phyloP scores from a whole-genome alignment of 2,888 invertebrate species.

The Diogma glabrata region DNA sequence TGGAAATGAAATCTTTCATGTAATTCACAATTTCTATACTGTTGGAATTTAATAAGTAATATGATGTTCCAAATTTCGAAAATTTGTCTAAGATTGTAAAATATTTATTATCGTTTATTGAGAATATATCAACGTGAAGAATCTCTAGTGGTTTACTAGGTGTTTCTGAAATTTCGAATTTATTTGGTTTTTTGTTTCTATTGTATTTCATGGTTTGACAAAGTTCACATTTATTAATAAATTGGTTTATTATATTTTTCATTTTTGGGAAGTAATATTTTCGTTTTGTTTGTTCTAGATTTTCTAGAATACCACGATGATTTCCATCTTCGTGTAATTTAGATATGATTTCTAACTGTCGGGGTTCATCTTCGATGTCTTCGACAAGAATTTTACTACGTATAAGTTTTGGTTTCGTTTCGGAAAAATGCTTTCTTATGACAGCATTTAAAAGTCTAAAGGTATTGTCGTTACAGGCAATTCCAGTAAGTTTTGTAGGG shows the following conservation, averaged over 20 bases:
- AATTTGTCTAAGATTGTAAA: not conserved
- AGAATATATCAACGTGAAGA: not conserved
- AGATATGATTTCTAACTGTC: not conserved
- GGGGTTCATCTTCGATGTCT: not conserved
- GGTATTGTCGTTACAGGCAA: not conserved
- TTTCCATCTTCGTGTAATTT: not conserved
- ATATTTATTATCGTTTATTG: not conserved
- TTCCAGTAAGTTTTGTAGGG: not conserved
- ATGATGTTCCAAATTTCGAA: not conserved
- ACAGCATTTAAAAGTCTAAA: not conserved
- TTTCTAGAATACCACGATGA: not conserved
- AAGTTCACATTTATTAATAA: not conserved
- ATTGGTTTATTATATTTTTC: not conserved
- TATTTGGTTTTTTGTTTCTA: not conserved
- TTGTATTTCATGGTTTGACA: not conserved
- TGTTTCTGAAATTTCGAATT: not conserved
- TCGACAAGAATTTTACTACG: not conserved
- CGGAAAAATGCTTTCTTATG: not conserved
- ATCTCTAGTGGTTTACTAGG: not conserved
- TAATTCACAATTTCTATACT: not conserved
- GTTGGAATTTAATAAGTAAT: not conserved
- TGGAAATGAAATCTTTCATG: not conserved
- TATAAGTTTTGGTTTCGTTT: not conserved
- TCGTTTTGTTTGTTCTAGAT: not conserved
- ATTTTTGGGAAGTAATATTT: not conserved